A percentile compares a stretch with the other conserved stretches of the same genome.
These are phyloP conservation scores for Butorides virescens DNA, from an alignment of 2,113 vertebrate genomes.

Conservation along the genomic window DNA sequence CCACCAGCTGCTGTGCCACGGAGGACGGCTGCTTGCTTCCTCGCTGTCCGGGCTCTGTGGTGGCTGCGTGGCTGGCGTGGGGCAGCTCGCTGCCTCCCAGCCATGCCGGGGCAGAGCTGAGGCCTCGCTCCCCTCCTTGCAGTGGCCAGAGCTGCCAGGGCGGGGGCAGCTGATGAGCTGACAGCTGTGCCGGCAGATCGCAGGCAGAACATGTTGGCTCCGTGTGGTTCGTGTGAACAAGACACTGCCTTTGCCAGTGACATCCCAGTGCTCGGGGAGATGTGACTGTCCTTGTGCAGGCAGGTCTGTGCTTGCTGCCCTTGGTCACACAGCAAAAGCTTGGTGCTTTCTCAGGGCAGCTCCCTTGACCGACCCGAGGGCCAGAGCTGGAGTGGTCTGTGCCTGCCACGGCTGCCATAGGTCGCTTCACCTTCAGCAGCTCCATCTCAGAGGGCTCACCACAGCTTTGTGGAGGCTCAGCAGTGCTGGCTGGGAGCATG, in stretches of 20 bases:
- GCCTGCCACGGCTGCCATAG: accelerated
- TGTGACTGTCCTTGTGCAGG: neutral
- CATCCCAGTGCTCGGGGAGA: neutral
- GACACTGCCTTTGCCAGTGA: neutral
- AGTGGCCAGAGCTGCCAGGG: neutral
- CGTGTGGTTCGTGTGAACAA: accelerated
- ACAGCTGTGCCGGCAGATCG: neutral
- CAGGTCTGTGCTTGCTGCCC: neutral
- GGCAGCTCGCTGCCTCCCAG: neutral
- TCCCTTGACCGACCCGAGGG: accelerated
- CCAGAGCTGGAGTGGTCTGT: neutral
- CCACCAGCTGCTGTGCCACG: neutral
- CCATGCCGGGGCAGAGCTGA: neutral
- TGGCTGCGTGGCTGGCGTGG: accelerated
- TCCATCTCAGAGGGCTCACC: neutral
- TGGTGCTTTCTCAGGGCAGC: neutral
- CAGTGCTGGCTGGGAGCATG: neutral
- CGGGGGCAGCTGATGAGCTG: neutral
- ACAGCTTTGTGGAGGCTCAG: accelerated
- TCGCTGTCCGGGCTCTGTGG: accelerated
- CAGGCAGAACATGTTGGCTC: neutral
- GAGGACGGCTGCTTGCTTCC: neutral
- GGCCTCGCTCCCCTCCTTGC: neutral
- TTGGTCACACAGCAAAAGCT: neutral
- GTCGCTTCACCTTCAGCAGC: neutral